Evolutionary conservation across 2,113 vertebrate species (phyloP), one percentile per base, ranked within the genome.

Genomic region (Kryptolebias marmoratus): DNA sequence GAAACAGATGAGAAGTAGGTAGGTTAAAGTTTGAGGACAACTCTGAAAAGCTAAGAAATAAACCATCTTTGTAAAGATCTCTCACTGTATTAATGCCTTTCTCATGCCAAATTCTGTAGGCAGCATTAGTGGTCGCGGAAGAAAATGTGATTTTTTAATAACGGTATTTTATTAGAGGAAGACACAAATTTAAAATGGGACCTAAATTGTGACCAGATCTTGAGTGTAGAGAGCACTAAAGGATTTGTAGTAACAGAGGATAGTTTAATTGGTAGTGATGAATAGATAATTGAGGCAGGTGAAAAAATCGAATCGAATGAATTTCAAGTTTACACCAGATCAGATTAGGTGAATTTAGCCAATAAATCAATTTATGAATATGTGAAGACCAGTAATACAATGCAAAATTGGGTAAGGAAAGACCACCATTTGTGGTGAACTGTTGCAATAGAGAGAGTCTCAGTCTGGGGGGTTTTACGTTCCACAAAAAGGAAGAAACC

Each of bases 141-240:
- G 39, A 10, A 10, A 42, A 42, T 42, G 10, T 6, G 10, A 42
- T 66, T 54, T 49, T 50, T 1, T 4, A 4, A 87, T 18, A 87
- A 90, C 86, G 52, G 75, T 9, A 75, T 81, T 28, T 45, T 18
- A 4, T 14, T 58, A 14, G 55, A 42, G 39, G 39, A 10, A 10
- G 39, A 42, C 39, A 42, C 39, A 42, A 42, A 53, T 53, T 53
- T 22, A 22, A 22, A 22, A 22, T 22, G 22, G 22, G 22, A 22
- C 22, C 22, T 22, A 22, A 22, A 22, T 22, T 22, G 22, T 22
- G 22, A 22, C 22, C 22, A 22, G 22, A 22, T 22, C 22, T 22
- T 22, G 22, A 68, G 44, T 36, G 66, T 58, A 58, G 66, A 58
- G 44, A 68, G 66, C 30, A 49, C 44, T 57, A 48, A 32, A 22